Conservation (phyloP, 2,888 invertebrate genomes). For the Odontothrips loti region DNA sequence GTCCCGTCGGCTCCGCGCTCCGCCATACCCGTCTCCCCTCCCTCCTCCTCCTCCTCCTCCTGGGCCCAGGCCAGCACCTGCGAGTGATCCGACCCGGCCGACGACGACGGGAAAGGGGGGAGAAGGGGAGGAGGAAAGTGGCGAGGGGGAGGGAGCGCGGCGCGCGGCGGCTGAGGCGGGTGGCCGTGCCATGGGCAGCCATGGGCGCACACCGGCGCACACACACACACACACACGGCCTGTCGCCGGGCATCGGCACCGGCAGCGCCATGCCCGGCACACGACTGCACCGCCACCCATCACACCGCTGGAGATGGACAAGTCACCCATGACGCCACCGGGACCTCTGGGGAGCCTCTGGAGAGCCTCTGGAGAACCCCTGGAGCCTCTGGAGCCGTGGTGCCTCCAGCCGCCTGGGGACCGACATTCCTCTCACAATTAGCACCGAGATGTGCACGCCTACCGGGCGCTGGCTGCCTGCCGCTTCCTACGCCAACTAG, state of each 20-base stretch:
- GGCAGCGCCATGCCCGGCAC: too few species aligned
- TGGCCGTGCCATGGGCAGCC: too few species aligned
- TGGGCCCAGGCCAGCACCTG: background rate
- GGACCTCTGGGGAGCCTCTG: background rate
- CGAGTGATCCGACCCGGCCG: too few species aligned
- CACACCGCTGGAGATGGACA: too few species aligned
- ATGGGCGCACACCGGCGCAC: too few species aligned
- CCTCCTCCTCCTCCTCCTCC: background rate
- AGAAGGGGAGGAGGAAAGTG: background rate
- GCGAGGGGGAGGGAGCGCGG: background rate
- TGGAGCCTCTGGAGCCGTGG: background rate
- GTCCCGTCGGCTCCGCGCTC: background rate
- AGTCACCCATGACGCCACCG: too few species aligned
- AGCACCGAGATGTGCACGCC: slow-evolving; percentile 1
- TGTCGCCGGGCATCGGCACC: too few species aligned
- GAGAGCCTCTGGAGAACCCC: background rate
- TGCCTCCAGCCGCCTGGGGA: background rate
- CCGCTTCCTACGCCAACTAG: background rate
- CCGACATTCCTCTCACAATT: background rate
- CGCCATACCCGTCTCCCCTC: background rate
- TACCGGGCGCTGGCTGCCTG: background rate
- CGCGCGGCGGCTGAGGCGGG: background rate
- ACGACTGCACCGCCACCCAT: too few species aligned
- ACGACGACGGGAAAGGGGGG: too few species aligned
- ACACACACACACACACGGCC: too few species aligned